phyloP scores from a whole-genome alignment of 2,113 vertebrate genomes.

The Scatophagus argus region DNA sequence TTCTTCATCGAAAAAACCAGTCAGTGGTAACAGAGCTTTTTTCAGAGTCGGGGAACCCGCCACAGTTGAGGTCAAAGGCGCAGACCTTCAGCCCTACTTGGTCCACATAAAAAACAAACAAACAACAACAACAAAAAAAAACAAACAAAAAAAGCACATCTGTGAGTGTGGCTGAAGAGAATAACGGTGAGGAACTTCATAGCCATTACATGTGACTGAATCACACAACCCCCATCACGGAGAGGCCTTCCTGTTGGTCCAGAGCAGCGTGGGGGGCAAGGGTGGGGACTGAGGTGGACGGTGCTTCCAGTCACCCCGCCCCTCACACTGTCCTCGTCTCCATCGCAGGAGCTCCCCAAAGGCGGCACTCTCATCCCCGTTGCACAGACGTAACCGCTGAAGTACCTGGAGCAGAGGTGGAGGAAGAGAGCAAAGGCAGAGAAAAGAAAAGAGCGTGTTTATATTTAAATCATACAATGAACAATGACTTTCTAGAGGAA shows the following conservation, averaged over 20 bases:
- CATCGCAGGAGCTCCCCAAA: conserved; percentile 90
- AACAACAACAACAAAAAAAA: not conserved
- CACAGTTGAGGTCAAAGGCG: conserved; percentile 45
- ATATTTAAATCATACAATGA: not conserved
- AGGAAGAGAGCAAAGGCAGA: not conserved
- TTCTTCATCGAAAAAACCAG: not conserved
- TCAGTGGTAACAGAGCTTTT: conserved; percentile 22
- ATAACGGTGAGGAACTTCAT: conserved; percentile 9
- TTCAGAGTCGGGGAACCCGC: conserved; percentile 10
- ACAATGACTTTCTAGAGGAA: not conserved
- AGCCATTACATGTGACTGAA: conserved; percentile 6
- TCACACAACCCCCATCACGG: conserved; percentile 57
- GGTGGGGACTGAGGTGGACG: conserved; percentile 81
- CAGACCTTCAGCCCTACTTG: conserved; percentile 44
- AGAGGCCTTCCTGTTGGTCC: conserved; percentile 88
- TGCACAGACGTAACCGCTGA: conserved; percentile 86
- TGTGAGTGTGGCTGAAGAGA: conserved; percentile 16
- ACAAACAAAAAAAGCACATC: conserved; percentile 1
- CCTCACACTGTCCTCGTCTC: conserved; percentile 89
- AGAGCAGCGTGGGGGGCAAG: conserved; percentile 83
- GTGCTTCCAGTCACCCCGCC: conserved; percentile 85
- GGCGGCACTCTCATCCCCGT: conserved; percentile 86
- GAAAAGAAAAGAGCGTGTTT: not conserved
- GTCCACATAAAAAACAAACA: conserved; percentile 24
- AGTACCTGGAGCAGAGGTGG: conserved; percentile 83